Percentiles rank a stretch among this genome's conserved stretches.
phyloP scores from a whole-genome alignment of 2,113 vertebrate genomes.

The Trichomycterus rosablanca region DNA sequence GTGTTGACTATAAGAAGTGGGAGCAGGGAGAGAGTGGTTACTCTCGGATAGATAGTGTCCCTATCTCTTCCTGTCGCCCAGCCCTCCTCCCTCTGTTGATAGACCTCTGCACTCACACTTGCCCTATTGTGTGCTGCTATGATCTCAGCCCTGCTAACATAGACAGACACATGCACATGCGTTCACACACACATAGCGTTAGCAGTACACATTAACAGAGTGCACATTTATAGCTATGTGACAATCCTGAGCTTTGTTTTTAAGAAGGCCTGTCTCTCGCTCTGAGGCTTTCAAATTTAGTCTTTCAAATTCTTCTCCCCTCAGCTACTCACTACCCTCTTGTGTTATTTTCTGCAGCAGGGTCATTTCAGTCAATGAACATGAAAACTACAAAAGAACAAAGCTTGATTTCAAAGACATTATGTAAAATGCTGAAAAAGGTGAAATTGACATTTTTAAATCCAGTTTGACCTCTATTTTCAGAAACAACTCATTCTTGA shows the following conservation, averaged over 20 bases:
- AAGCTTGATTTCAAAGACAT: no score
- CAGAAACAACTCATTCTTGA: no score
- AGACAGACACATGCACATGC: conserved; percentile 28
- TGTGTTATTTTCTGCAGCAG: no score
- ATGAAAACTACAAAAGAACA: no score
- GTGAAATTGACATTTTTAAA: no score
- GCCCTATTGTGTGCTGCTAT: conserved; percentile 63
- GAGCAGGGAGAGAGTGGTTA: conserved; percentile 21
- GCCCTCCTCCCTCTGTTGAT: conserved; percentile 56
- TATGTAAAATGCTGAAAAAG: no score
- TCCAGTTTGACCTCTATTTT: no score
- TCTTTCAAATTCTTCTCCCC: conserved; percentile 32
- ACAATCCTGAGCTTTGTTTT: conserved; percentile 68
- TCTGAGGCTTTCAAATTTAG: conserved; percentile 34
- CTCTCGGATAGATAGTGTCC: conserved; percentile 37
- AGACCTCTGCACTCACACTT: conserved; percentile 60
- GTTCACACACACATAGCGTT: conserved; percentile 9
- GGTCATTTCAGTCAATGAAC: no score
- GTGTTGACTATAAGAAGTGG: conserved; percentile 17
- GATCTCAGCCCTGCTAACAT: conserved; percentile 60
- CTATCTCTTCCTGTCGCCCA: conserved; percentile 46
- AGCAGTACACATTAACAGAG: conserved; percentile 58
- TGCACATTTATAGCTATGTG: conserved; percentile 60
- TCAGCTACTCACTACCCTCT: neutral
- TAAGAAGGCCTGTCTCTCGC: conserved; percentile 39